Evolutionary conservation across 2,888 invertebrate species (phyloP).

Genomic region (Halocaridina rubra): DNA sequence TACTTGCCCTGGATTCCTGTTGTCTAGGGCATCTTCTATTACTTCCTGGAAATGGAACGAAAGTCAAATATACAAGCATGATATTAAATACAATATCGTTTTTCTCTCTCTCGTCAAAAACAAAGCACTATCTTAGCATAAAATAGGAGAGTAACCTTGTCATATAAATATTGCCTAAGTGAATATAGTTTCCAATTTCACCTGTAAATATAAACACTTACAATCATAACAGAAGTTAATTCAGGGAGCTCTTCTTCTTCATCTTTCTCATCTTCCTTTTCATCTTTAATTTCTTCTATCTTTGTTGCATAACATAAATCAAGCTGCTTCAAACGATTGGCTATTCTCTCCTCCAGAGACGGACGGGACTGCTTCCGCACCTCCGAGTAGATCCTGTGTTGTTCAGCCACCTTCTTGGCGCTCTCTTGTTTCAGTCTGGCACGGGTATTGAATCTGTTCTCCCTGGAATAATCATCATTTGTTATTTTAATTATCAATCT

Average conservation of each 20-base stretch:
- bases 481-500: too few species aligned
- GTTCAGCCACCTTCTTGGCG: neutral
- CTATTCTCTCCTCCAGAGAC: conserved; percentile 28
- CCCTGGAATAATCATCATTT: neutral
- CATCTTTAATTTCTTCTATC: conserved; percentile 9
- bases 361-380: conserved; percentile 26
- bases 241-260: conserved; percentile 73
- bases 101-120: too few species aligned
- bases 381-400: conserved; percentile 32
- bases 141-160: too few species aligned
- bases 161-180: too few species aligned
- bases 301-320: conserved; percentile 27
- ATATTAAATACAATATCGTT: too few species aligned
- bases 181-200: neutral
- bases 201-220: conserved; percentile 66
- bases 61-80: too few species aligned
- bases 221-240: conserved; percentile 77
- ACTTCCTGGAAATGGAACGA: conserved; percentile 16
- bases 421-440: neutral
- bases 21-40: conserved; percentile 67
- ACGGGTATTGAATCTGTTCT: neutral
- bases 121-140: too few species aligned
- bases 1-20: conserved; percentile 74
- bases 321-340: conserved; percentile 40
- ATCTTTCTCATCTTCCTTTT: conserved; percentile 70